Evolutionary conservation across 2,113 vertebrate genomes (phyloP).

Genomic region (Rhabdomys dilectus): DNA sequence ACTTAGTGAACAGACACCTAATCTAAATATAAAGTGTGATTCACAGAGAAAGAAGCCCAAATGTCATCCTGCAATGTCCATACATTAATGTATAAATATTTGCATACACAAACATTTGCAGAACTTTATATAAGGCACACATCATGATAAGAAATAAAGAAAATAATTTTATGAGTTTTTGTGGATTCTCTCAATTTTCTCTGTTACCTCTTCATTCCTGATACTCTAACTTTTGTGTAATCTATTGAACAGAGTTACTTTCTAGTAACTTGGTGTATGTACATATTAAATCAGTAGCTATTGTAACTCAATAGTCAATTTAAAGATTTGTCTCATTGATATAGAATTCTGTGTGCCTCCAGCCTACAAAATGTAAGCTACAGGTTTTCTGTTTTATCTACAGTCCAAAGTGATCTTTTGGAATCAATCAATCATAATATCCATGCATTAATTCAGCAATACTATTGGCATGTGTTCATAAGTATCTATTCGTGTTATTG

Average conservation of each 20-base stretch:
- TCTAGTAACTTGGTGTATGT: neutral
- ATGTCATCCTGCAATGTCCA: neutral
- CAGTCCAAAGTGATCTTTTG: neutral
- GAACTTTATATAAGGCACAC: neutral
- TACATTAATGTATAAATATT: neutral
- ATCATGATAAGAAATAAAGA: neutral
- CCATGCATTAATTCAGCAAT: no score
- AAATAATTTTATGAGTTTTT: neutral
- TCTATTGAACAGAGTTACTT: neutral
- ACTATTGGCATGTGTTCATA: neutral
- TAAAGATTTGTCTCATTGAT: neutral
- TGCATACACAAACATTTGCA: neutral
- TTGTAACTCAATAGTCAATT: neutral
- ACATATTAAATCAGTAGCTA: neutral
- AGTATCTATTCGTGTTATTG: neutral
- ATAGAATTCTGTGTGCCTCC: fast-evolving
- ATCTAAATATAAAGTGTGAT: neutral
- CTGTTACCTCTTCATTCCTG: neutral
- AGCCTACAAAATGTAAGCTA: neutral
- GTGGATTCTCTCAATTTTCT: neutral
- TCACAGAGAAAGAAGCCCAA: neutral
- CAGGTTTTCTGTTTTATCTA: fast-evolving
- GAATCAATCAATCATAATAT: neutral
- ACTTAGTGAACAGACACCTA: neutral
- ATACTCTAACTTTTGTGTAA: neutral